phyloP scores from a whole-genome alignment of 2,113 vertebrate genomes.

The Mesoclemmys tuberculata region DNA sequence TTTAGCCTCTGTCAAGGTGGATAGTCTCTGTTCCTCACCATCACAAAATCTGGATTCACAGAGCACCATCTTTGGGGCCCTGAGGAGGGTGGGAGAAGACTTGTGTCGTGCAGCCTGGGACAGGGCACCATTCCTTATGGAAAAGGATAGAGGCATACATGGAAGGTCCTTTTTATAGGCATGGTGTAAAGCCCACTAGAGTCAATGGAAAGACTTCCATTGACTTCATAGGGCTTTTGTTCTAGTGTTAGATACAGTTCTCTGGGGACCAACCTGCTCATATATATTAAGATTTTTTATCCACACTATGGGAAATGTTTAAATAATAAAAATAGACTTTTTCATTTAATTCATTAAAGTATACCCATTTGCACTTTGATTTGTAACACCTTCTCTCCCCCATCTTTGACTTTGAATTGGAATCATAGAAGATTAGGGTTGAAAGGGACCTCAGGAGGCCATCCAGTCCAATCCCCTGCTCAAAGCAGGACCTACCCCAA shows the following conservation, averaged over 20 bases:
- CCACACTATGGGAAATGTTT: neutral
- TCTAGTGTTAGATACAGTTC: neutral
- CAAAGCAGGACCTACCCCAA: too few species aligned
- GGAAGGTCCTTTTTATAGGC: too few species aligned
- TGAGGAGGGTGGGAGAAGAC: too few species aligned
- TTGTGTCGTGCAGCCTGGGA: neutral
- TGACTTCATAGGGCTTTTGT: neutral
- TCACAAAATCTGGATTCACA: neutral
- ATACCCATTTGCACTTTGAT: neutral
- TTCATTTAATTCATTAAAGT: neutral
- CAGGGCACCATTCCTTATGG: neutral
- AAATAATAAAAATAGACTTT: neutral
- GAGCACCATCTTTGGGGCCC: too few species aligned
- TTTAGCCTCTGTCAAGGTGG: neutral
- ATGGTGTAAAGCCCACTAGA: too few species aligned
- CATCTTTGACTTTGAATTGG: neutral
- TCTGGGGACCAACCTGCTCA: neutral
- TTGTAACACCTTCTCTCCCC: neutral
- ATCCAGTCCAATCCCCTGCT: too few species aligned
- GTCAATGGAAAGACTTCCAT: neutral
- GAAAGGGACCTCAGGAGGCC: too few species aligned
- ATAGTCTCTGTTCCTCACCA: neutral
- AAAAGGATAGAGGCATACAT: neutral
- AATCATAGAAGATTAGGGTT: too few species aligned
- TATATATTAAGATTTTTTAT: neutral